Evolutionary conservation across 1,140 invertebrate species (phyloP), one percentile per base, ranked within the genome.

Genomic region (Brachionus asplanchnoidis): DNA sequence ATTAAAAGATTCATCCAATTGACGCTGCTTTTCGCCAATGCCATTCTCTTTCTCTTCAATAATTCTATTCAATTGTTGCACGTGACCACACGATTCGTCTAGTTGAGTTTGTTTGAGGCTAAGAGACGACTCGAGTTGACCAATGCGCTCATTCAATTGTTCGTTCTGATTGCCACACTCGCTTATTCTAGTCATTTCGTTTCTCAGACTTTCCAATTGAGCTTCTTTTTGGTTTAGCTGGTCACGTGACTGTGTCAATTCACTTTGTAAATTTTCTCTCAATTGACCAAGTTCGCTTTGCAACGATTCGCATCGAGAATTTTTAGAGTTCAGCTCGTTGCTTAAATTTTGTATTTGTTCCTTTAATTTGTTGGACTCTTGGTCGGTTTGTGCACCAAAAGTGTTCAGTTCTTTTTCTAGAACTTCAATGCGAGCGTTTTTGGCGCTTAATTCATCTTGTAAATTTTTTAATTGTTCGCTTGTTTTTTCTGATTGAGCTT

Each of bases 1-100:
- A 11, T 40, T 42, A 40, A 73, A 73, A 6, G 68, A 73, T 17
- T 73, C 68, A 40, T 73, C 68, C 40, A 73, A 73, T 73, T 73
- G 68, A 17, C 36, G 11, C 32, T 73, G 68, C 3, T 73, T 73
- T 40, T 73, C 68, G 12, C 68, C 68, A 60, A 60, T 60, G 7
- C 17, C 17, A 23, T 2, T 20, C 8, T 60, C 20, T 20, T 60
- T 60, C 20, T 60, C 53, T 7, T 23, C 53, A 9, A 73, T 40
- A 3, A 36, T 40, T 20, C 9, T 9, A 7, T 73, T 73, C 36
- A 73, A 73, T 8, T 46, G 68, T 73, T 73, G 68, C 20, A 73
- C 68, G 44, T 73, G 68, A 3, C 7, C 20, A 40, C 44, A 73
- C 17, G 68, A 73, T 42, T 73, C 68, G 68, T 73, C 68, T 17